Percentiles rank a stretch among this genome's conserved stretches.
phyloP scores from a whole-genome alignment of 2,113 vertebrate species.

The Apodemus sylvaticus region DNA sequence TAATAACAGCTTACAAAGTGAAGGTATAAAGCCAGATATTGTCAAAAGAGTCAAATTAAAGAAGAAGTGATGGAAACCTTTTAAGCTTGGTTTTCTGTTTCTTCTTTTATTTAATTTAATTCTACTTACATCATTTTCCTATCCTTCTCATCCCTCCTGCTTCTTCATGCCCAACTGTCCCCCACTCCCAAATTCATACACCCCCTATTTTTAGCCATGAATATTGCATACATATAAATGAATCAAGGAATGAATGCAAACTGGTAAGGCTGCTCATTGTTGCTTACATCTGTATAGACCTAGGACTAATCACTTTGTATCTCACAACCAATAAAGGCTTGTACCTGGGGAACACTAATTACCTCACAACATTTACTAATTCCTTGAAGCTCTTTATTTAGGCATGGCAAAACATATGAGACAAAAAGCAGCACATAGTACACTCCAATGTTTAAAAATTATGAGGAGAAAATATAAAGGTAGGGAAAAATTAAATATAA shows the following conservation, averaged over 20 bases:
- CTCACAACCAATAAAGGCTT: neutral
- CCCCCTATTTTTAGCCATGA: neutral
- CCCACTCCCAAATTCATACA: neutral
- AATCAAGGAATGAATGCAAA: neutral
- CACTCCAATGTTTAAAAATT: neutral
- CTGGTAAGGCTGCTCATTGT: neutral
- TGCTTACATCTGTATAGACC: neutral
- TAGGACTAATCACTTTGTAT: neutral
- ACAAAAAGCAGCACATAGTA: neutral
- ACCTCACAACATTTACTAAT: neutral
- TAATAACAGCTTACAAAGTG: conserved; percentile 43
- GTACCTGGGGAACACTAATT: too few species aligned
- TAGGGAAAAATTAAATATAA: neutral
- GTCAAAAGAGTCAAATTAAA: conserved; percentile 61
- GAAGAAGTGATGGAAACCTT: conserved; percentile 21
- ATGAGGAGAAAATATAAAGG: neutral
- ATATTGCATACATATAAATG: neutral
- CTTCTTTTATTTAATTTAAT: neutral
- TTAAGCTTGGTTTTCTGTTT: neutral
- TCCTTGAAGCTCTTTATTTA: neutral
- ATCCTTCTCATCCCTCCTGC: neutral
- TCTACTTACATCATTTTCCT: neutral
- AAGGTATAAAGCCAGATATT: conserved; percentile 53
- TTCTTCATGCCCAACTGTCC: neutral
- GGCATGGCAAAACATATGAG: neutral